Conservation (phyloP, 2,888 invertebrate species). For the Mantis religiosa region DNA sequence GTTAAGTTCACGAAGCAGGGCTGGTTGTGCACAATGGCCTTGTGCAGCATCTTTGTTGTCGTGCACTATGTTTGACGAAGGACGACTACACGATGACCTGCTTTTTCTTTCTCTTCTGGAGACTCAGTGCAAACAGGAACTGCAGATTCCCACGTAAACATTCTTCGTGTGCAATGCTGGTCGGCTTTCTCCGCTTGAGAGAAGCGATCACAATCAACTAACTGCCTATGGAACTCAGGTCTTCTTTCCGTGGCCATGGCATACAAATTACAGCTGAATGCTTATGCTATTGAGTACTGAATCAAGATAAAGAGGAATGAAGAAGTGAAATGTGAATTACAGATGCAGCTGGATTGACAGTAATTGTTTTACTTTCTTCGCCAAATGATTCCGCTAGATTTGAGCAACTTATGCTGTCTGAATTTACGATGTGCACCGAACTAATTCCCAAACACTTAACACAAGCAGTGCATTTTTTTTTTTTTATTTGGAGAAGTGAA, state of each 20-base stretch:
- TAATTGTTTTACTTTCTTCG: no score
- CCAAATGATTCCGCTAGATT: no score
- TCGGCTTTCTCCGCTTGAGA: background rate
- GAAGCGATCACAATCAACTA: no score
- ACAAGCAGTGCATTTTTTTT: no score
- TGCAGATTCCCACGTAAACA: background rate
- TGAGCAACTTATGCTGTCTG: no score
- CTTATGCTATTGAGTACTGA: background rate
- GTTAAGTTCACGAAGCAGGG: background rate
- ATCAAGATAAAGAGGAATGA: background rate
- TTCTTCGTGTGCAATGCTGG: background rate
- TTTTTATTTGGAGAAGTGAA: no score
- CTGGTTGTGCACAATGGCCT: background rate
- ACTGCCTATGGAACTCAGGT: no score
- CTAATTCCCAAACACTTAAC: no score
- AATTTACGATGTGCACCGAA: no score
- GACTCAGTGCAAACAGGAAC: background rate
- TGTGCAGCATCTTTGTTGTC: background rate
- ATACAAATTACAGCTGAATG: background rate
- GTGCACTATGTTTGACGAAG: background rate
- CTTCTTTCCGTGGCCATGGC: background rate
- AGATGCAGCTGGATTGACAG: no score
- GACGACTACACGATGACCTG: background rate
- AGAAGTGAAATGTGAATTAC: background rate
- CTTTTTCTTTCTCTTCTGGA: background rate